A percentile compares a stretch with the other conserved stretches of the same genome.
phyloP scores from a whole-genome alignment of 2,113 vertebrate species.

The Chaetodon auriga region DNA sequence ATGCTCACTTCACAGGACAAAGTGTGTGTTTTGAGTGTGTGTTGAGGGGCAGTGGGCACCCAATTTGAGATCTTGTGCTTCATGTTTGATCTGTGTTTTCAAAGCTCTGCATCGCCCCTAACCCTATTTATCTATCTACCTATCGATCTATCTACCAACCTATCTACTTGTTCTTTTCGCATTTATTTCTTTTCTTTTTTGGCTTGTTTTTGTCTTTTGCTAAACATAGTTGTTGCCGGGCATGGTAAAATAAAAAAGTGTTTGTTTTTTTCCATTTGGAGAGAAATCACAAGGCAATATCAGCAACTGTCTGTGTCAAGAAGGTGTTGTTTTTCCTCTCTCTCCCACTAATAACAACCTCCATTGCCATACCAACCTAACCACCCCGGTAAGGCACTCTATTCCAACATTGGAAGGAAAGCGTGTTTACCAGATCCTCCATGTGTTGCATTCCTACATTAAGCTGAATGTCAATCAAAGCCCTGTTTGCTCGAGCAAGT shows the following conservation, averaged over 20 bases:
- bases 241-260: neutral
- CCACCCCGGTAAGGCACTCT: constrained; percentile 11
- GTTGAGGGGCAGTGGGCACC: constrained; percentile 28
- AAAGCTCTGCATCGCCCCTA: constrained; percentile 26
- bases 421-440: constrained; percentile 57
- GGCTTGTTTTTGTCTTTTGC: constrained; percentile 7
- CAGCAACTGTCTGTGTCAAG: constrained; percentile 45
- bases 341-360: constrained; percentile 46
- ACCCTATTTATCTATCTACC: neutral
- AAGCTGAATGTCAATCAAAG: constrained; percentile 62
- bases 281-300: constrained; percentile 34
- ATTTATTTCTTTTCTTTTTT: neutral
- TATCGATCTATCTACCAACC: too few relatives aligned
- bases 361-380: constrained; percentile 37
- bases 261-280: constrained; percentile 17
- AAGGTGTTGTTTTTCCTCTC: constrained; percentile 51
- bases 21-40: constrained; percentile 14
- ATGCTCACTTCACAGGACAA: constrained; percentile 71
- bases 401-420: constrained; percentile 51
- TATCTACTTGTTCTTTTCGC: neutral
- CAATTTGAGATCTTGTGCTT: constrained; percentile 49
- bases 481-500: constrained; percentile 28
- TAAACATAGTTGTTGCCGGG: neutral
- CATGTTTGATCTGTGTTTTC: constrained; percentile 48
- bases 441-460: constrained; percentile 54